Evolutionary conservation across 2,113 vertebrate species (phyloP).

Genomic region (Chloropsis cyanopogon): DNA sequence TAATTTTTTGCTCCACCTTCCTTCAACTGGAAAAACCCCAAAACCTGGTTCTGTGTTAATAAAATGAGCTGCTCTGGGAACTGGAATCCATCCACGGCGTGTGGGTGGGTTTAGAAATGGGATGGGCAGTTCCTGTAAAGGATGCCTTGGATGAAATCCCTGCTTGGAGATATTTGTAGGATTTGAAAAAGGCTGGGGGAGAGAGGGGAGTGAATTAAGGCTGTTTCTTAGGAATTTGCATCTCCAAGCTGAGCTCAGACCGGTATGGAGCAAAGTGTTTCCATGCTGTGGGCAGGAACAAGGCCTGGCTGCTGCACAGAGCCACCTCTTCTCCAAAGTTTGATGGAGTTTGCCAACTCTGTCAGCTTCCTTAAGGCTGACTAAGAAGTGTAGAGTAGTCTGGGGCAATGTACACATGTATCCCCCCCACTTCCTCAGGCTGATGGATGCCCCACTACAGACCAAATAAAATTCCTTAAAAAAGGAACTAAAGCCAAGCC

Average conservation of each 20-base stretch:
- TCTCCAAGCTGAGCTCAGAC: background rate
- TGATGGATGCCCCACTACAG: background rate
- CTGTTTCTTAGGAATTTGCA: background rate
- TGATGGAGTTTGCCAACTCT: background rate
- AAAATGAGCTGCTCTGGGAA: conserved; percentile 16
- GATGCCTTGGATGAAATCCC: background rate
- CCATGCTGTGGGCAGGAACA: background rate
- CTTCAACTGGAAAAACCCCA: conserved; percentile 44
- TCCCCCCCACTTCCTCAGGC: background rate
- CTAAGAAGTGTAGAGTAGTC: background rate
- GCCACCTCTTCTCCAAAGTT: background rate
- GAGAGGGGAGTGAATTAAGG: background rate
- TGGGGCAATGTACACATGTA: background rate
- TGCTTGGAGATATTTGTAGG: background rate
- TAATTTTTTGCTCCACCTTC: conserved; percentile 38
- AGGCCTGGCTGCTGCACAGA: background rate
- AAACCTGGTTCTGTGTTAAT: conserved; percentile 26
- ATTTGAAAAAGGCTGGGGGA: background rate
- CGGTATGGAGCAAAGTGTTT: background rate
- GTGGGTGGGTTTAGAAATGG: background rate
- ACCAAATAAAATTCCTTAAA: background rate
- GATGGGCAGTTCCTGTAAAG: background rate
- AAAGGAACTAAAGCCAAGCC: background rate
- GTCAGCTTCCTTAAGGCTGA: background rate
- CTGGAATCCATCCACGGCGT: background rate